Percentiles rank a stretch among this genome's conserved stretches.
Conservation (phyloP, 1,140 invertebrate species). For the Acyrthosiphon pisum region DNA sequence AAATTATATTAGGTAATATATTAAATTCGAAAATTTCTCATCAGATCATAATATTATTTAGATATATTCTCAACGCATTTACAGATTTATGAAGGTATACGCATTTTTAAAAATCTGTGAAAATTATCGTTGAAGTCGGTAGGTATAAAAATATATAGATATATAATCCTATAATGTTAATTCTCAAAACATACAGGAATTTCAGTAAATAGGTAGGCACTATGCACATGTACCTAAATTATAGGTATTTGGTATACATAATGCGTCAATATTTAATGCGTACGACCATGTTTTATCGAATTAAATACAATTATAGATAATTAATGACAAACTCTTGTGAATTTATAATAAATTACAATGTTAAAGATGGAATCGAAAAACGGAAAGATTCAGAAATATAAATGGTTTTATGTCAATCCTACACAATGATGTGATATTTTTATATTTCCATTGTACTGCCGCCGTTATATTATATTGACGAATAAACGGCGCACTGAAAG, state of each 20-base stretch:
- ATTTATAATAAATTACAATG: background rate
- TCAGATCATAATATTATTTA: background rate
- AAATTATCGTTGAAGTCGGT: no score
- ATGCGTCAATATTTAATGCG: background rate
- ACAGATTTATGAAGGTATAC: background rate
- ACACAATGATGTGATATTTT: conserved; percentile 43
- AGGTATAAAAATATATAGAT: no score
- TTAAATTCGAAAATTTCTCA: background rate
- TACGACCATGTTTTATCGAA: background rate
- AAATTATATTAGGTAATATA: background rate
- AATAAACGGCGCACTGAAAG: conserved; percentile 33
- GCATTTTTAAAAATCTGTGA: no score
- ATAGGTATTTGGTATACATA: background rate
- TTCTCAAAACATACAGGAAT: no score
- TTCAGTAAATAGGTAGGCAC: no score
- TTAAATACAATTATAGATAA: conserved; percentile 21
- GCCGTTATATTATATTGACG: conserved; percentile 35
- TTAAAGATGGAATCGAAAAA: background rate
- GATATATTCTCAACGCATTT: background rate
- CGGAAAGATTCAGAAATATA: background rate
- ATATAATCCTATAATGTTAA: no score
- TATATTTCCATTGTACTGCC: conserved; percentile 33
- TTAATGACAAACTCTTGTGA: background rate
- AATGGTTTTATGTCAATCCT: conserved; percentile 36
- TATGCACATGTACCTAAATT: no score